phyloP scores from a whole-genome alignment of 2,888 invertebrate genomes.

The Eledone cirrhosa region DNA sequence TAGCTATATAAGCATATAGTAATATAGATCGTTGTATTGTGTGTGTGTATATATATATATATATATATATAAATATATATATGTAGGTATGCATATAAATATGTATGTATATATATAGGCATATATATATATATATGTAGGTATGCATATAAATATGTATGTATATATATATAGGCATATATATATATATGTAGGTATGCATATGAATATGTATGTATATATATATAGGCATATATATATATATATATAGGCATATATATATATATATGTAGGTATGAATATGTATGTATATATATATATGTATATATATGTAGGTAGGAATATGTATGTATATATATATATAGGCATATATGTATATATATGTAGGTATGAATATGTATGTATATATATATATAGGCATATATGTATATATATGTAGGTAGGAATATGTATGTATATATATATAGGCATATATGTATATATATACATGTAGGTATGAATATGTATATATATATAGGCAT shows the following conservation, averaged over 20 bases:
- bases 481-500: too few relatives aligned
- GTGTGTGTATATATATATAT: not conserved
- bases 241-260: not conserved
- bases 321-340: not conserved
- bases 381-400: not conserved
- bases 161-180: too few relatives aligned
- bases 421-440: too few relatives aligned
- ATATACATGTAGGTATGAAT: too few relatives aligned
- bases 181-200: not conserved
- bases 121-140: not conserved
- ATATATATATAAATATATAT: not conserved
- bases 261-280: not conserved
- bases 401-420: not conserved
- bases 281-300: slow-evolving; percentile 18
- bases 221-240: not conserved
- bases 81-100: not conserved
- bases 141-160: not conserved
- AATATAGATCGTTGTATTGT: too few relatives aligned
- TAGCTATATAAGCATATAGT: too few relatives aligned
- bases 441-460: too few relatives aligned
- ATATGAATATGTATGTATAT: not conserved
- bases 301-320: not conserved
- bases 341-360: not conserved
- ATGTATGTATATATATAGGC: not conserved
- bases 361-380: slow-evolving; percentile 7